Conservation (phyloP, 2,888 invertebrate species). For the Leptopilina drosophilae region DNA sequence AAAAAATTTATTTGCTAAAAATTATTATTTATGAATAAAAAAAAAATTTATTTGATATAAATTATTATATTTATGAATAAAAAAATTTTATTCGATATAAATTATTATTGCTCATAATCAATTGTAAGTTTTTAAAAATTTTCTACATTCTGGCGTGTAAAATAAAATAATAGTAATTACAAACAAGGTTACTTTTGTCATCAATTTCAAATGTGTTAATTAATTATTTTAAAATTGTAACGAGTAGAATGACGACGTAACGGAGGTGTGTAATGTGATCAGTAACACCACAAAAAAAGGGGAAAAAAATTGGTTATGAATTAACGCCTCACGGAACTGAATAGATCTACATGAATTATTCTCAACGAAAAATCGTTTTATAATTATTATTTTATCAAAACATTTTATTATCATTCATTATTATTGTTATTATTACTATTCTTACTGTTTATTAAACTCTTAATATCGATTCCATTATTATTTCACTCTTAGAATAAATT, state of each 20-base stretch:
- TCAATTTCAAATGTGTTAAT: slow-evolving; percentile 22
- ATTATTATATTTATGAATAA: too few species aligned
- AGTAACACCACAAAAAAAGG: not conserved
- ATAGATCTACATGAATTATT: not conserved
- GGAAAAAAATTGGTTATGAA: not conserved
- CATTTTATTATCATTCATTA: too few species aligned
- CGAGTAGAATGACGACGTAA: not conserved
- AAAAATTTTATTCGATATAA: too few species aligned
- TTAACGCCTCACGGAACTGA: not conserved
- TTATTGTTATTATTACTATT: not conserved
- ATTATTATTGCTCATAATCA: too few species aligned
- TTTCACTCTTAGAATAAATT: too few species aligned
- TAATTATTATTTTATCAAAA: too few species aligned
- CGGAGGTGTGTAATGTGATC: slow-evolving; percentile 16
- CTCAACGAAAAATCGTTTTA: not conserved
- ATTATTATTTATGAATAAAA: too few species aligned
- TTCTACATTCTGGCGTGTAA: too few species aligned
- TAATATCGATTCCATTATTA: too few species aligned
- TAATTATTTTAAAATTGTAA: slow-evolving; percentile 11
- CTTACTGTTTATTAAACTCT: not conserved
- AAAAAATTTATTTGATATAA: too few species aligned
- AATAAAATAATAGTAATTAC: not conserved
- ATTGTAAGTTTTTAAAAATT: too few species aligned
- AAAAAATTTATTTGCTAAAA: too few species aligned
- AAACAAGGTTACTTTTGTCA: slow-evolving; percentile 4